Conservation (phyloP, 2,113 vertebrate genomes). For the Megaceryle torquata region DNA sequence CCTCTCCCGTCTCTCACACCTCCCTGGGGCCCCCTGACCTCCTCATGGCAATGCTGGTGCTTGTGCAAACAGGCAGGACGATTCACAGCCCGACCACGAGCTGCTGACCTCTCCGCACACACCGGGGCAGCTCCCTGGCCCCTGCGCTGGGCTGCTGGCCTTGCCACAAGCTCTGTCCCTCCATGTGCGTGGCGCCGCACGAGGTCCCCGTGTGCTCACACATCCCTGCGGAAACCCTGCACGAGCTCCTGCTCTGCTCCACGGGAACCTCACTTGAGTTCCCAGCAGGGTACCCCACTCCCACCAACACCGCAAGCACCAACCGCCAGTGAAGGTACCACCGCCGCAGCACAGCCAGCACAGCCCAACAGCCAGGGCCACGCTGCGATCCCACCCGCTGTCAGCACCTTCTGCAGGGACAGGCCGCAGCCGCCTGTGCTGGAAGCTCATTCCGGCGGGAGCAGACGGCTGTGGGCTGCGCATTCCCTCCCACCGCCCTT, state of each 20-base stretch:
- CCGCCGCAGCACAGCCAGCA: not conserved
- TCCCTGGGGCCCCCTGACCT: not conserved
- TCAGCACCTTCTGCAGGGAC: not conserved
- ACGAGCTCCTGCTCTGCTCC: not conserved
- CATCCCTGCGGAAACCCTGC: not conserved
- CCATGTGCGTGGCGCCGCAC: accelerated
- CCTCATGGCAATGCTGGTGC: not conserved
- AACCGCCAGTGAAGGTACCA: accelerated
- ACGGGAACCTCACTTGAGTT: accelerated
- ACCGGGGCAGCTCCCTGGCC: not conserved
- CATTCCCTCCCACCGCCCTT: not conserved
- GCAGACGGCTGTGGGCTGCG: not conserved
- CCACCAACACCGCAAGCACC: not conserved
- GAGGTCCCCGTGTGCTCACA: not conserved
- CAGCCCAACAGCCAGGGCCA: accelerated
- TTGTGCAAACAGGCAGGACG: not conserved
- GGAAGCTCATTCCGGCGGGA: not conserved
- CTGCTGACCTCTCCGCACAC: not conserved
- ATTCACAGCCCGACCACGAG: not conserved
- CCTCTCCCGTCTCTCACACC: not conserved
- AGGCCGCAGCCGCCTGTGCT: not conserved
- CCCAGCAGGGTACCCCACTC: accelerated
- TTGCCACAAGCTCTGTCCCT: accelerated
- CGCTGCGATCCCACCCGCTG: accelerated
- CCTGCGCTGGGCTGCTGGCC: not conserved